Evolutionary conservation across 2,888 invertebrate genomes (phyloP), one percentile per base, ranked within the genome.

Genomic region (Metacarcinus magister): DNA sequence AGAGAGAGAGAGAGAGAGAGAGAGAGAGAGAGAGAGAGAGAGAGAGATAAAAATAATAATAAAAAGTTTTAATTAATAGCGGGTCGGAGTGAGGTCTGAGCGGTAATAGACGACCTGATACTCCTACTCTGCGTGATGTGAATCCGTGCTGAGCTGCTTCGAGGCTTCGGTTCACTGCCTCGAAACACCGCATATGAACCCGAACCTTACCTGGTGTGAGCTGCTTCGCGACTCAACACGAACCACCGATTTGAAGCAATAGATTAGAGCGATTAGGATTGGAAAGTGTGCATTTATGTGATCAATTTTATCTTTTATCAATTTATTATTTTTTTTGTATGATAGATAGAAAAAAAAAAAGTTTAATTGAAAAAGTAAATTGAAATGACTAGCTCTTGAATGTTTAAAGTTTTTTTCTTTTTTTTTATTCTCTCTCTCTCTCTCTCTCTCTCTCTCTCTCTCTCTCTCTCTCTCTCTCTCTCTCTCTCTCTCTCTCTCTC

Each of bases 401-500:
- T 67, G 32, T 82, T 82, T 67, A 67, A n/a, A 4, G 13, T 54
- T 54, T 75, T 67, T 75, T n/a, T 39, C 67, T 75, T 10, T 75
- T 54, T 13, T 75, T 89, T 54, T 28, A 5, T 39, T 87, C 28
- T n/a, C 39, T 39, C 67, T 91, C 67, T 23, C 67, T 54, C 91
- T 67, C 91, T 67, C 92, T 44, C 60, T 91, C 91, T 43, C 54
- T 32, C 75, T 44, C 75, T 67, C 92, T 28, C 95, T 67, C 44
- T 46, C 89, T 48, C 28, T 44, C 89, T 19, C 89, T 89, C 28
- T 46, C n/a, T 48, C 4, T 10, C 48, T 4, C 19, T 46, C 87
- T 48, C 82, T 46, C 44, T n/a, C 46, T 46, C 87, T 46, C n/a
- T 43, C 95, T 95, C 46, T n/a, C 46, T 75, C 95, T 75, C 91